Evolutionary conservation across 2,113 vertebrate species (phyloP), one percentile per base, ranked within the genome.

Genomic region (Sisor rabdophorus): DNA sequence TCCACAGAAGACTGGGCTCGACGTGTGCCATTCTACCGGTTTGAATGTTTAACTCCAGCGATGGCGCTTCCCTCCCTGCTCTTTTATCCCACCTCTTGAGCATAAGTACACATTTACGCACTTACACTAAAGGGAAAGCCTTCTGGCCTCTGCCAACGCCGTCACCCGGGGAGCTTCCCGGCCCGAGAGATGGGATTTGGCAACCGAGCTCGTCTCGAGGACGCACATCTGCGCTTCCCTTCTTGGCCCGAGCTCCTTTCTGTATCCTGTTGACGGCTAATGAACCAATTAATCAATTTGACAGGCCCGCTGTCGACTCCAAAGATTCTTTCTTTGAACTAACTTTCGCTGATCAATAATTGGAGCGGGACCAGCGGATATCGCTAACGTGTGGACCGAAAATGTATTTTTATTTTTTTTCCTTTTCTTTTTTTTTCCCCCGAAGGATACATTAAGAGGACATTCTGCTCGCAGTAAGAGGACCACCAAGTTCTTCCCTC

Each of bases 401-500:
- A n/a, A n/a, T n/a, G n/a, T n/a, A n/a, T n/a, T n/a, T n/a, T n/a
- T n/a, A n/a, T n/a, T n/a, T n/a, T n/a, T n/a, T 20, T 59, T 7
- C n/a, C 20, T 53, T 44, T 44, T 3, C 0, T n/a, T 47, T 40
- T 53, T 24, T 26, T 55, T n/a, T 47, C n/a, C 60, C 20, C 15
- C 44, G 50, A n/a, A 4, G 64, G 50, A 61, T 40, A 52, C 85
- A 85, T 87, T 88, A 90, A 88, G 87, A 88, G 89, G 84, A 81
- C 85, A 75, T 88, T 86, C 76, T 85, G 86, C 86, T 84, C 85
- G 76, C 32, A 82, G 85, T 84, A 73, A 85, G 70, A 76, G 78
- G 89, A 90, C 90, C 89, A 92, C 78, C 83, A 73, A 84, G 84
- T 87, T 87, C 83, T 86, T 84, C 86, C 83, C 83, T 85, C 81